Conservation (phyloP, 2,888 invertebrate genomes). For the Nineta flava region DNA sequence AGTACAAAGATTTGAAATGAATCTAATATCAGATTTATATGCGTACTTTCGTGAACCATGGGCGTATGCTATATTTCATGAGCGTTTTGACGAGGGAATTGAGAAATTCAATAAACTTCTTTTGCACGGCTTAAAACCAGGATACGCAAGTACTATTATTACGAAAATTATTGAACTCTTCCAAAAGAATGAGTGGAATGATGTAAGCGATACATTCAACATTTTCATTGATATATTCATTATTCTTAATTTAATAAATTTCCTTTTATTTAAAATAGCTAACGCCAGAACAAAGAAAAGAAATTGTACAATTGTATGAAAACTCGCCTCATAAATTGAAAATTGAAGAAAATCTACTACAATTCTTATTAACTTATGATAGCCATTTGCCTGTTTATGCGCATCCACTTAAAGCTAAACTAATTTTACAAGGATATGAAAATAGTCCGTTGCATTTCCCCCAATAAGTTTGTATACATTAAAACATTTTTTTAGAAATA, state of each 20-base stretch:
- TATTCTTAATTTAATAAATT: not conserved
- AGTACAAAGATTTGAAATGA: conserved; percentile 38
- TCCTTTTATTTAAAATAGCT: not conserved
- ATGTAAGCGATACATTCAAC: not conserved
- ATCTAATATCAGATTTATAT: conserved; percentile 46
- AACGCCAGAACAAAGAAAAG: not conserved
- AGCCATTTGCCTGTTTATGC: conserved; percentile 25
- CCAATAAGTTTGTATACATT: not conserved
- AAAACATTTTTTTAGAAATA: not conserved
- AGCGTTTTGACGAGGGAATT: conserved; percentile 28
- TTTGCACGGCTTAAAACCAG: not conserved
- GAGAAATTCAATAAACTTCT: not conserved
- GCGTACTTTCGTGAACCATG: conserved; percentile 50
- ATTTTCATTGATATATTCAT: not conserved
- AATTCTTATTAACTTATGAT: conserved; percentile 21
- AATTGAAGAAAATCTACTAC: conserved; percentile 20
- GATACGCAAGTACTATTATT: not conserved
- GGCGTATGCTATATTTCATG: conserved; percentile 45
- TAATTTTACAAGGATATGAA: conserved; percentile 19
- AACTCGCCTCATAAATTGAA: conserved; percentile 16
- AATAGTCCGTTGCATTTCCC: conserved; percentile 17
- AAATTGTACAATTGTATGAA: not conserved
- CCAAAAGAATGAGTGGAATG: conserved; percentile 1
- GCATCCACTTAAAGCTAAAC: conserved; percentile 20
- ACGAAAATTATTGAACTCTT: not conserved